Percentiles rank a stretch among this genome's conserved stretches.
Conservation (phyloP, 2,797 vertebrate genomes). For the Urosaurus nigricauda region DNA sequence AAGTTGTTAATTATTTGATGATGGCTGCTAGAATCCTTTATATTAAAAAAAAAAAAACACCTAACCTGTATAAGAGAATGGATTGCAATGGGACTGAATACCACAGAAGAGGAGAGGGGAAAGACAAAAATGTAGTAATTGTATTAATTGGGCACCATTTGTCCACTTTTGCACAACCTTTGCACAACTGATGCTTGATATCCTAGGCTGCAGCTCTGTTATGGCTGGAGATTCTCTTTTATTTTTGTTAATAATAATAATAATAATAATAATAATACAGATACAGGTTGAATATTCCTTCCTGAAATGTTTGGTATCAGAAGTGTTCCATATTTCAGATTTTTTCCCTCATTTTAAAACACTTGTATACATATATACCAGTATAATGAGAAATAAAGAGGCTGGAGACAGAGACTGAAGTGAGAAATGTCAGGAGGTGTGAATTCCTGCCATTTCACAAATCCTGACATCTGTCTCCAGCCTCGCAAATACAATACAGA, state of each 20-base stretch:
- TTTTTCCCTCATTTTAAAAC: too few relatives aligned
- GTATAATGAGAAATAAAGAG: too few relatives aligned
- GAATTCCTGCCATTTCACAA: too few relatives aligned
- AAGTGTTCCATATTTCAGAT: too few relatives aligned
- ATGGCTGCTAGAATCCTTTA: background rate
- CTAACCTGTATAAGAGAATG: background rate
- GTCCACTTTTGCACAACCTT: too few relatives aligned
- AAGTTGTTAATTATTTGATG: background rate
- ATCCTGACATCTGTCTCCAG: too few relatives aligned
- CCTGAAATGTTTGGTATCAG: too few relatives aligned
- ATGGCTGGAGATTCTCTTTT: background rate
- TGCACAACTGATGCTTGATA: background rate
- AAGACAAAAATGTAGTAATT: background rate
- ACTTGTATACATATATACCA: too few relatives aligned
- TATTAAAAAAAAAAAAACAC: background rate
- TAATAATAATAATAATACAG: background rate
- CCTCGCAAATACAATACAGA: too few relatives aligned
- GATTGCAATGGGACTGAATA: background rate
- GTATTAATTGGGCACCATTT: background rate
- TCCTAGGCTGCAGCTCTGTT: background rate
- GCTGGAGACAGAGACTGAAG: too few relatives aligned
- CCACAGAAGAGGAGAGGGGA: background rate
- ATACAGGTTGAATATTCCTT: too few relatives aligned
- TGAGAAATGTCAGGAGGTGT: too few relatives aligned
- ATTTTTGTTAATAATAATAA: background rate